A percentile compares a stretch with the other conserved stretches of the same genome.
Evolutionary conservation across 2,113 vertebrate species (phyloP).

Genomic region (Rattus norvegicus): DNA sequence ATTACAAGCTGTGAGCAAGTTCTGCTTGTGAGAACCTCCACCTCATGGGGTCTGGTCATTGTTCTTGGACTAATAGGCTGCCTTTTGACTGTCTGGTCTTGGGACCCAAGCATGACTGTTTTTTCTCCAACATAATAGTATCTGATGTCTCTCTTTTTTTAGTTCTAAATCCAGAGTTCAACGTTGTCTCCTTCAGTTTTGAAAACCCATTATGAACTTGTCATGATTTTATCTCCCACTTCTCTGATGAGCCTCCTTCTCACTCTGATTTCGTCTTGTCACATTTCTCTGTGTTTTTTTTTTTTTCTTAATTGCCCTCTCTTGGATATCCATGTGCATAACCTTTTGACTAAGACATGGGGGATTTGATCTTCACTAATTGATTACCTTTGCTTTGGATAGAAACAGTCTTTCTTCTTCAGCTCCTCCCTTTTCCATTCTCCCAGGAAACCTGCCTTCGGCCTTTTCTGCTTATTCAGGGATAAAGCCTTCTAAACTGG

Average conservation of each 20-base stretch:
- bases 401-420: not conserved
- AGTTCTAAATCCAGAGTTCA: slow-evolving; percentile 64
- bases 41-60: slow-evolving; percentile 28
- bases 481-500: slow-evolving; percentile 30
- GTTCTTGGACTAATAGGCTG: slow-evolving; percentile 26
- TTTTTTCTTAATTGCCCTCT: slow-evolving; percentile 19
- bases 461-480: slow-evolving; percentile 6
- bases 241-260: slow-evolving; percentile 45
- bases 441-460: slow-evolving; percentile 8
- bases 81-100: slow-evolving; percentile 26
- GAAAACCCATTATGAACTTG: slow-evolving; percentile 67
- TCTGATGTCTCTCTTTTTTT: slow-evolving; percentile 52
- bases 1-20: slow-evolving; percentile 33
- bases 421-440: not conserved
- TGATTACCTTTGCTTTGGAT: slow-evolving; percentile 46
- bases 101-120: slow-evolving; percentile 29
- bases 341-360: slow-evolving; percentile 28
- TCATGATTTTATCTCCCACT: slow-evolving; percentile 63
- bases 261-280: slow-evolving; percentile 62
- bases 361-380: not conserved
- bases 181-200: slow-evolving; percentile 52
- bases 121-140: slow-evolving; percentile 52
- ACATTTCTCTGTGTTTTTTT: slow-evolving; percentile 17
- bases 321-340: not conserved
- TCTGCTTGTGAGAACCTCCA: slow-evolving; percentile 41